A percentile compares a stretch with the other conserved stretches of the same genome.
Evolutionary conservation across 2,113 vertebrate species (phyloP).

Genomic region (Nipponia nippon): DNA sequence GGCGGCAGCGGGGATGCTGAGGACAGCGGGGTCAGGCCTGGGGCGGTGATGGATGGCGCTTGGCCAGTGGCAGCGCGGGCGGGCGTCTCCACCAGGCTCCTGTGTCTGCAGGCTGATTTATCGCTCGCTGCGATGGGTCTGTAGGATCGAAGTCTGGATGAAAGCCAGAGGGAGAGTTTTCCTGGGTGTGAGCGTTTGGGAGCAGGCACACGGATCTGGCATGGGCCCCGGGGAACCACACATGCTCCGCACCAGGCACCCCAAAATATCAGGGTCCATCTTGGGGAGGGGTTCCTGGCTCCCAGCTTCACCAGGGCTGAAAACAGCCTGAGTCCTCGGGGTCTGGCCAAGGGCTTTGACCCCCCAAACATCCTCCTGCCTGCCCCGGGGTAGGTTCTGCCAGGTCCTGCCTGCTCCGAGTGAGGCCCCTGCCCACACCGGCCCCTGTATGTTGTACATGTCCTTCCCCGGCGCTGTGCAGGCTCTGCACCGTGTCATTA

Average conservation of each 20-base stretch:
- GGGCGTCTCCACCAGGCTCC: background rate
- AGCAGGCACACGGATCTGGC: accelerated
- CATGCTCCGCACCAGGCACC: accelerated
- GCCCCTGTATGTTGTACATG: background rate
- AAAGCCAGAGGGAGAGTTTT: background rate
- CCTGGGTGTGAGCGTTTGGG: background rate
- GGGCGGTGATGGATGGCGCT: background rate
- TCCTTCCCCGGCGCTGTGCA: background rate
- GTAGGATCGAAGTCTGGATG: background rate
- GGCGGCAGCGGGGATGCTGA: background rate
- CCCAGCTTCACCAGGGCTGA: background rate
- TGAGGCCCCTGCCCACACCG: accelerated
- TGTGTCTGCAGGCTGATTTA: background rate
- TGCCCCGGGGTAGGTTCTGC: accelerated
- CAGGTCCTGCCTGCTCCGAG: background rate
- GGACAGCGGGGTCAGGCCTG: accelerated
- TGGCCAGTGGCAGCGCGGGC: background rate
- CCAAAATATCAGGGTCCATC: accelerated
- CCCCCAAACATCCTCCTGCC: accelerated
- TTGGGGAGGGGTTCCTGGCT: background rate
- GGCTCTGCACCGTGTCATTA: background rate
- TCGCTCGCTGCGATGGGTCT: accelerated
- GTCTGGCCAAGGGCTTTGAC: background rate
- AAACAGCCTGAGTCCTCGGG: accelerated
- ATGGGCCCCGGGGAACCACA: accelerated